Base-by-base conservation (phyloP, 2,888 invertebrate genomes). In the Poecilus cupreus region DNA sequence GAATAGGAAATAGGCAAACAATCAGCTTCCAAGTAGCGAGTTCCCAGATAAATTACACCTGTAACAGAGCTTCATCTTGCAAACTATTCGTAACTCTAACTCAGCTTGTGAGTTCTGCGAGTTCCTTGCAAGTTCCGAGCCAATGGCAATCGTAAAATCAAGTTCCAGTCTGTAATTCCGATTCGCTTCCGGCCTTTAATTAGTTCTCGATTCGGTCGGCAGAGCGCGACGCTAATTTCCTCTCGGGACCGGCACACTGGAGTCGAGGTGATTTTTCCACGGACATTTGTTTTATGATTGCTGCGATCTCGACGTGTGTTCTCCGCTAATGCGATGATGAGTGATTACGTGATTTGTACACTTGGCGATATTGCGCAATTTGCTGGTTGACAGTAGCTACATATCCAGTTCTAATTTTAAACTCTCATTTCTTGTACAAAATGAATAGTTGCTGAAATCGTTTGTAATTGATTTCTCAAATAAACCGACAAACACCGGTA, bases 121-220 rank as follows among this genome's bases (percentile, higher is more conserved):
- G 54, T 64, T 64, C 26, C 22, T n/a, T 6, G 22, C 22, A 8
- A 32, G 32, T 32, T 32, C 32, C 32, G 4, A 32, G 32, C 49
- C 74, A 43, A 22, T 74, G 49, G 74, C 49, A 49, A 76, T 57
- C 54, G 76, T 76, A 37, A 57, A 76, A 76, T 54, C 76, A 76
- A 75, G 43, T 22, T 39, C 54, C 37, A 79, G 60, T 70, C 46
- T 43, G 60, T 80, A 83, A 83, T 84, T 84, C 83, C 82, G 80
- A 82, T 81, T 83, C 75, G 79, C 76, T 82, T 85, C 85, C 85
- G 84, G 85, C 77, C 83, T 82, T 83, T 85, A 85, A 85, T 85
- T 85, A 83, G 81, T 82, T 82, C 79, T 82, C 80, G 82, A 82
- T 83, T 83, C 80, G 64, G 32, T 81, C 81, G 80, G 79, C 83